Evolutionary conservation across 2,888 invertebrate genomes (phyloP), one percentile per base, ranked within the genome.

Genomic region (Encarsia formosa): DNA sequence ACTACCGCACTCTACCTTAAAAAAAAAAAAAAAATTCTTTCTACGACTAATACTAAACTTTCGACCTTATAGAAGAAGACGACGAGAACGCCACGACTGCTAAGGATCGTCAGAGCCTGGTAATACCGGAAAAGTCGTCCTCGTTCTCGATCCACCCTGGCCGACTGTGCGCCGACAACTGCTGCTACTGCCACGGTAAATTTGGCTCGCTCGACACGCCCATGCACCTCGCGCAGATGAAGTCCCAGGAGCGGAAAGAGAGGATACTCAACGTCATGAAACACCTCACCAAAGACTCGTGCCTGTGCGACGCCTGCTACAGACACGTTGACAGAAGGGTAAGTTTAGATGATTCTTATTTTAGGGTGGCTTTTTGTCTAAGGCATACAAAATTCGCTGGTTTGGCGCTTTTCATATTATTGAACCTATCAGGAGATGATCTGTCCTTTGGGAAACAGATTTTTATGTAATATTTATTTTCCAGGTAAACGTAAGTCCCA

Each of bases 131-230:
- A 75, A 91, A 91, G 74, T 89, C 89, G 0, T 88, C 89, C 8
- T 90, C 90, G 0, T 91, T 91, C 73, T 88, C 88, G 65, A 88
- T 91, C 63, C 91, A 91, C 75, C 90, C 90, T 0, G 89, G 84
- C 0, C 76, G 90, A 9, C 74, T 89, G 44, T 91, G 91, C 68
- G 85, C 85, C 70, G 90, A 91, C 74, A 89, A 90, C 64, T 91
- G 91, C 68, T 87, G 86, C 66, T 90, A 90, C 70, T 91, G 91
- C 67, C 88, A 88, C 50, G 90, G 90, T 9, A 91, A 89, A 73
- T 91, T 91, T 63, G 91, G 91, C 0, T 79, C 88, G 0, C 84
- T 89, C 59, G 91, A 91, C 66, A 91, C 91, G 0, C 91, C 91
- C 0, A 89, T 89, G 74, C 91, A 91, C 68, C 85, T 91, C 45